Percentiles rank a stretch among this genome's conserved stretches.
These are phyloP conservation scores for Coreius guichenoti DNA, from an alignment of 2,797 vertebrate species.

Conservation along the genomic window DNA sequence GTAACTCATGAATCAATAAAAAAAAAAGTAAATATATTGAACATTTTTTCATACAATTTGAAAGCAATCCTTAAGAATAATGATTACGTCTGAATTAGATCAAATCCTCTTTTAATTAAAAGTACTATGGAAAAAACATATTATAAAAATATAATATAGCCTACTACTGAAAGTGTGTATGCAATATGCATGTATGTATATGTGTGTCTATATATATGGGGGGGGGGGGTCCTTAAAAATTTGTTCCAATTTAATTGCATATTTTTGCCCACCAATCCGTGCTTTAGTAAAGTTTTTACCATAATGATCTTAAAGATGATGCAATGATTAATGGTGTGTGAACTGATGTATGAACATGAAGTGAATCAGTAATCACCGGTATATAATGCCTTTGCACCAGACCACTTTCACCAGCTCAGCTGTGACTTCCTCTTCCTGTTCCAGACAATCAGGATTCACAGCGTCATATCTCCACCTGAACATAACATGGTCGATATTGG, in stretches of 20 bases:
- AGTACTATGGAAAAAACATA: background rate
- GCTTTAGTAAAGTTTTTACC: background rate
- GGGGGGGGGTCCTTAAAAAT: background rate
- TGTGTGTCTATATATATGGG: too few relatives aligned
- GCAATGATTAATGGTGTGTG: background rate
- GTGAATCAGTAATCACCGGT: slow-evolving; percentile 76
- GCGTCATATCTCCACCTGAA: slow-evolving; percentile 83
- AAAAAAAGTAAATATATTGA: background rate
- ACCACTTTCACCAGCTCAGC: slow-evolving; percentile 83
- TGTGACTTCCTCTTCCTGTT: slow-evolving; percentile 64
- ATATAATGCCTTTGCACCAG: slow-evolving; percentile 84
- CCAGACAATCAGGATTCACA: slow-evolving; percentile 63
- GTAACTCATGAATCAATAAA: background rate
- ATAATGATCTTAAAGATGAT: background rate
- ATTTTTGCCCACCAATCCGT: background rate
- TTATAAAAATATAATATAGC: background rate
- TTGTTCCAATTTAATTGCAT: background rate
- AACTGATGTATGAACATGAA: background rate
- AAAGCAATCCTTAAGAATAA: background rate
- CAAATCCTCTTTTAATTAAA: background rate
- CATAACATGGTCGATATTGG: background rate
- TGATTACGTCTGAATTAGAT: background rate
- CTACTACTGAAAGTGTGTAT: background rate
- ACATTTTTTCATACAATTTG: background rate
- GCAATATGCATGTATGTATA: accelerated